Evolutionary conservation across 1,140 invertebrate species (phyloP).

Genomic region (Heliconius himera): DNA sequence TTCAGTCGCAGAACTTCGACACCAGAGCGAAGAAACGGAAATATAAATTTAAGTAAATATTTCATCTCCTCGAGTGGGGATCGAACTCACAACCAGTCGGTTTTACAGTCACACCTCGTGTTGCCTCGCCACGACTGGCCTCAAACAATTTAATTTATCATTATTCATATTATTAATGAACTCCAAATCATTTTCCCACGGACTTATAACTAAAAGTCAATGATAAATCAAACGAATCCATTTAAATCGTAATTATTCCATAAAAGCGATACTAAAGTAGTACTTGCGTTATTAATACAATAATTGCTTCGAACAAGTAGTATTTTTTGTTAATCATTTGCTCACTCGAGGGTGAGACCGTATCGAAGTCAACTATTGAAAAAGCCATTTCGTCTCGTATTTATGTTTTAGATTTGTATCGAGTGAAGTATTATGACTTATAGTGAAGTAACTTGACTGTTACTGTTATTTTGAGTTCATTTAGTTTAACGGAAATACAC

Average conservation of each 20-base stretch:
- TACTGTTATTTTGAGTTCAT: background rate
- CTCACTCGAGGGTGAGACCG: constrained; percentile 28
- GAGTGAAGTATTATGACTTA: constrained; percentile 32
- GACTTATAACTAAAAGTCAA: background rate
- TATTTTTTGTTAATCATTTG: constrained; percentile 19
- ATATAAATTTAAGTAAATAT: too few species aligned
- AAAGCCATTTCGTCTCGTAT: constrained; percentile 49
- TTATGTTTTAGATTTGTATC: constrained; percentile 36
- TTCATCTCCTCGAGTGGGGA: too few species aligned
- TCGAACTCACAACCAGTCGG: too few species aligned
- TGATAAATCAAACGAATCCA: background rate
- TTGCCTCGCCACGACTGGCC: too few species aligned
- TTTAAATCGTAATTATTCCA: background rate
- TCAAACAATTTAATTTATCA: too few species aligned
- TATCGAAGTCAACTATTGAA: constrained; percentile 48
- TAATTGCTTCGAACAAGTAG: constrained; percentile 8
- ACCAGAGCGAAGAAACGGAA: too few species aligned
- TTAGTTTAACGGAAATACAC: background rate
- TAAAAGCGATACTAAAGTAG: background rate
- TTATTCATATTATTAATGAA: background rate
- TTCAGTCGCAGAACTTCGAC: too few species aligned
- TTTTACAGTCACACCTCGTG: too few species aligned
- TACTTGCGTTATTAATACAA: constrained; percentile 7
- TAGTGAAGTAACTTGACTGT: constrained; percentile 7
- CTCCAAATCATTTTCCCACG: background rate